Conservation (phyloP, 2,113 vertebrate species). For the Empidonax traillii region DNA sequence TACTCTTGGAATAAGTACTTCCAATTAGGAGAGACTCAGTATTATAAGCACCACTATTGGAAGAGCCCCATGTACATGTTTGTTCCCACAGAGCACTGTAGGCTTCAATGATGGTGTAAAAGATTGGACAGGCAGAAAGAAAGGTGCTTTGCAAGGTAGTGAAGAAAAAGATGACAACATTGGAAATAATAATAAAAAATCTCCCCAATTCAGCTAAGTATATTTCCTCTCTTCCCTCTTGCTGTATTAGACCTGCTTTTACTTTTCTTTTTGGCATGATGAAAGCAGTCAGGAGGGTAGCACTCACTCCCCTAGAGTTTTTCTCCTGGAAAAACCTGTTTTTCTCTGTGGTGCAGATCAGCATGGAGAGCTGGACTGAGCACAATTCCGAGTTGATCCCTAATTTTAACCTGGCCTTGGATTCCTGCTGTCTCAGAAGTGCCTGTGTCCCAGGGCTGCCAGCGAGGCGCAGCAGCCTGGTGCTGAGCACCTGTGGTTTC, state of each 20-base stretch:
- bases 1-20: not conserved
- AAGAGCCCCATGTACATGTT: not conserved
- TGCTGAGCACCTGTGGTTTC: slow-evolving; percentile 53
- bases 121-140: not conserved
- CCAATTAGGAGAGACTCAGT: not conserved
- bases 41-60: not conserved
- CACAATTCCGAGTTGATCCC: not conserved
- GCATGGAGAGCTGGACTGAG: not conserved
- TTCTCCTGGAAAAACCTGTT: not conserved
- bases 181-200: not conserved
- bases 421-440: not conserved
- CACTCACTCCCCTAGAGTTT: not conserved
- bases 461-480: not conserved
- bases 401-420: not conserved
- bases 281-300: not conserved
- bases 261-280: not conserved
- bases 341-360: not conserved
- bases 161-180: not conserved
- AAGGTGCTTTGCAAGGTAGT: not conserved
- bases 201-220: not conserved
- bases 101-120: not conserved
- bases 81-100: not conserved
- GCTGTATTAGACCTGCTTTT: not conserved
- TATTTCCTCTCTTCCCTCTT: not conserved
- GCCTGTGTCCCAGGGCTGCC: not conserved